Base-by-base conservation (phyloP, 2,113 vertebrate genomes). In the Podiceps cristatus region DNA sequence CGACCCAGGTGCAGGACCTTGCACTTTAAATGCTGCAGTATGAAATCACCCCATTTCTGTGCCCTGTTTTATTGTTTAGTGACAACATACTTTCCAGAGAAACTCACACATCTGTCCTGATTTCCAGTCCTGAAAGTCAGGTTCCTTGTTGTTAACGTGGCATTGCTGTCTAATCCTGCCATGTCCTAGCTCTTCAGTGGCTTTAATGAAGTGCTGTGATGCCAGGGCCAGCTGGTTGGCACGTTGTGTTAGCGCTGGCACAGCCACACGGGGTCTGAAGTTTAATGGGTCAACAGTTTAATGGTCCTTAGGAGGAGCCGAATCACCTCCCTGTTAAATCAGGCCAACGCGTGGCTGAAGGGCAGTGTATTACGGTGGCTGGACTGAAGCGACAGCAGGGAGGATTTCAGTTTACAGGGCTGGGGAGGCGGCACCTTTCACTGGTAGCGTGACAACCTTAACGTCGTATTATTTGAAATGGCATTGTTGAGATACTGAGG, bases 171-270 rank as follows among this genome's bases (percentile, higher is more conserved):
- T 19, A 15, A 47, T 50, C 18, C 60, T 92, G 83, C 79, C 63
- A 18, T 4, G 22, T 69, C 47, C 33, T 19, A 29, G 63, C 88
- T 86, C 55, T 77, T 62, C 58, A 56, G 0, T 73, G 72, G 55
- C 72, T 47, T 76, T 86, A 86, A 33, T 60, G 60, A 74, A 74
- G 58, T 0, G 1, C 52, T 74, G 47, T 10, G 20, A 7, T 93
- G 93, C 86, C 64, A 84, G 44, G 64, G 62, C 83, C 89, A 94
- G 91, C 93, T 95, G 96, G 84, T 77, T 91, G 86, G 91, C 84
- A 50, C 3, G 2, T 13, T 47, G 81, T 37, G 18, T 59, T 83
- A 35, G 63, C 86, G 82, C 94, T 95, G 95, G 82, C 92, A 89
- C 44, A 68, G 76, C 64, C 52, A 60, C 29, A 14, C 44, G 45